Evolutionary conservation across 2,113 vertebrate genomes (phyloP).

Genomic region (Meleagris gallopavo): DNA sequence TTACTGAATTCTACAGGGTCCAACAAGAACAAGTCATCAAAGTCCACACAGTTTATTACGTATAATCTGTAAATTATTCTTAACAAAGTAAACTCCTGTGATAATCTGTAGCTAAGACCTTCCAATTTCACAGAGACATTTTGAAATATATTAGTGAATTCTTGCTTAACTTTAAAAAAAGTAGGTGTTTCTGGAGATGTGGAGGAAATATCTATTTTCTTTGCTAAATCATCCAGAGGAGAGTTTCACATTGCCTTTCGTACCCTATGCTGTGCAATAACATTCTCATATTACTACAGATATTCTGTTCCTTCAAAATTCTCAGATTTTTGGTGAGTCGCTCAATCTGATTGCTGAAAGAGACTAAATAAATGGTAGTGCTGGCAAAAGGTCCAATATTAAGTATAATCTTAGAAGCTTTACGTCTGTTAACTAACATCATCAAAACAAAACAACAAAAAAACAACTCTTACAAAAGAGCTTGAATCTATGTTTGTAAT

Average conservation of each 20-base stretch:
- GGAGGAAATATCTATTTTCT: neutral
- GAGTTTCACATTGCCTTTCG: neutral
- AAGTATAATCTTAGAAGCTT: neutral
- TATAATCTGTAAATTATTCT: neutral
- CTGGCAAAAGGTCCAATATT: constrained; percentile 20
- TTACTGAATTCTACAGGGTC: neutral
- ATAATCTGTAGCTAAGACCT: neutral
- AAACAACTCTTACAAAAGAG: neutral
- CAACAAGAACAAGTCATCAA: neutral
- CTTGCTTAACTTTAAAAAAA: neutral
- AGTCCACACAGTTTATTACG: neutral
- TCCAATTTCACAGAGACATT: neutral
- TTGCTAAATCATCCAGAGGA: neutral
- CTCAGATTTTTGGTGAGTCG: neutral
- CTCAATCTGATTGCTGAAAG: neutral
- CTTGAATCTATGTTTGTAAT: neutral
- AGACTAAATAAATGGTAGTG: constrained; percentile 38
- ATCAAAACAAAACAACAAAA: neutral
- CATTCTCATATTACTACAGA: neutral
- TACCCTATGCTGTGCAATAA: neutral
- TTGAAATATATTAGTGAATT: neutral
- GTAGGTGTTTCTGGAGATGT: neutral
- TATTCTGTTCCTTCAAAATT: neutral
- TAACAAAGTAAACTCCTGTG: neutral
- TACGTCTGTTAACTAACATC: neutral